These are phyloP conservation scores for Chlorodrepanis virens DNA, from an alignment of 2,113 vertebrate genomes.

Conservation along the genomic window DNA sequence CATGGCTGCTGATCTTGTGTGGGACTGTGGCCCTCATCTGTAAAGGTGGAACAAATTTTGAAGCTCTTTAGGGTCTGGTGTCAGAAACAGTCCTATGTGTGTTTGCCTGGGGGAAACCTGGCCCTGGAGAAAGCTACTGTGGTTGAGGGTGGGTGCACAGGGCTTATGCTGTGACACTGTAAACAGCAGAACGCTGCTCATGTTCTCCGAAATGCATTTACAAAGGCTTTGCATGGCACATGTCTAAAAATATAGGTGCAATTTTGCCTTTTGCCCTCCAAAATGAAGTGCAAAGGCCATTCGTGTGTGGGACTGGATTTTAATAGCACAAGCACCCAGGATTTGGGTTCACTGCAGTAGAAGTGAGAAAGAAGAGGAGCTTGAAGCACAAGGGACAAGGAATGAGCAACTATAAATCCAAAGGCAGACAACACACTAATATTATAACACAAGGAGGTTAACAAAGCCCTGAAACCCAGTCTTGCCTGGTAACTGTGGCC, in stretches of 20 bases:
- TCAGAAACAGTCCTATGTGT: neutral
- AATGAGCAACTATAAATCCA: neutral
- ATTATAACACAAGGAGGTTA: fast-evolving
- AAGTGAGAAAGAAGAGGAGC: neutral
- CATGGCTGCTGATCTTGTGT: neutral
- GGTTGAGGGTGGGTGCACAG: neutral
- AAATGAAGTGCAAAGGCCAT: neutral
- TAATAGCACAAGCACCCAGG: neutral
- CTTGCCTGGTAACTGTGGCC: neutral
- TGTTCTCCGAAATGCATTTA: neutral
- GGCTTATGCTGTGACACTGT: neutral
- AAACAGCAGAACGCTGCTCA: neutral
- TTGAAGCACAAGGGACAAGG: neutral
- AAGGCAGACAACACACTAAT: neutral
- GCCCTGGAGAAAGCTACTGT: neutral
- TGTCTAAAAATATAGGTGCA: neutral
- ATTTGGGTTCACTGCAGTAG: neutral
- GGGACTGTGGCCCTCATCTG: neutral
- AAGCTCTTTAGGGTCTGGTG: neutral
- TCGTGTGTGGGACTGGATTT: neutral
- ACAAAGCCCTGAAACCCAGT: neutral
- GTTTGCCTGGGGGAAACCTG: neutral
- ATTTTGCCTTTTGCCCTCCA: neutral
- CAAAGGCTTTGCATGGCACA: neutral
- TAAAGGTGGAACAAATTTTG: neutral